These are phyloP conservation scores for Petrolisthes manimaculis DNA, from an alignment of 2,888 invertebrate species.

Conservation along the genomic window DNA sequence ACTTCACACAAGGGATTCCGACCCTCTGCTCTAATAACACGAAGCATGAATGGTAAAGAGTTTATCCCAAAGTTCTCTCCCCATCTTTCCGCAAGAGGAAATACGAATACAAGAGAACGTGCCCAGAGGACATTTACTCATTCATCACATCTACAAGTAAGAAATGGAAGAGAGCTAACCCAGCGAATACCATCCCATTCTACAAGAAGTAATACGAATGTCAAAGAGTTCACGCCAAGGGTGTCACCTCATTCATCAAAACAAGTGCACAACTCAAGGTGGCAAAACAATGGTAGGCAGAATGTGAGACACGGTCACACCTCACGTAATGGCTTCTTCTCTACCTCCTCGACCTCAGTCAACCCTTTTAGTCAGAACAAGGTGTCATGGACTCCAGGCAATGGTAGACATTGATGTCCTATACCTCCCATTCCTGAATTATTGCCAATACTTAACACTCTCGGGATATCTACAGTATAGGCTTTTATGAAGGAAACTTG, in stretches of 20 bases:
- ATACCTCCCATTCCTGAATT: not conserved
- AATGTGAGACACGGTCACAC: not conserved
- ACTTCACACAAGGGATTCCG: constrained; percentile 11
- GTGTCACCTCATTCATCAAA: not conserved
- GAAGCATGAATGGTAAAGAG: constrained; percentile 17
- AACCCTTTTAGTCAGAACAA: constrained; percentile 32
- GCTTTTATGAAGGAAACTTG: no score
- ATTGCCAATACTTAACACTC: constrained; percentile 7
- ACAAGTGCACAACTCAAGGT: constrained; percentile 6
- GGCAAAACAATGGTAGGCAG: not conserved
- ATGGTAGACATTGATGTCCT: constrained; percentile 10
- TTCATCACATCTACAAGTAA: no score
- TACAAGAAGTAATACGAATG: constrained; percentile 3
- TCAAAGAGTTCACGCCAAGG: constrained; percentile 25
- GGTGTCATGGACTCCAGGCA: constrained; percentile 17
- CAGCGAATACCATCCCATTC: constrained; percentile 16
- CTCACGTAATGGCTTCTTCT: constrained; percentile 12
- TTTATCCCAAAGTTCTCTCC: constrained; percentile 23
- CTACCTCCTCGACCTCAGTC: constrained; percentile 13
- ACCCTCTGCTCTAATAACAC: constrained; percentile 34
- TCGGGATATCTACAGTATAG: no score
- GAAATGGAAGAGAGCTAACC: no score
- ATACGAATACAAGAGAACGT: no score
- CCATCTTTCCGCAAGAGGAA: not conserved
- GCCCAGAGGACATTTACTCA: no score